A percentile compares a stretch with the other conserved stretches of the same genome.
Evolutionary conservation across 2,888 invertebrate species (phyloP).

Genomic region (Drosophila subsilvestris): DNA sequence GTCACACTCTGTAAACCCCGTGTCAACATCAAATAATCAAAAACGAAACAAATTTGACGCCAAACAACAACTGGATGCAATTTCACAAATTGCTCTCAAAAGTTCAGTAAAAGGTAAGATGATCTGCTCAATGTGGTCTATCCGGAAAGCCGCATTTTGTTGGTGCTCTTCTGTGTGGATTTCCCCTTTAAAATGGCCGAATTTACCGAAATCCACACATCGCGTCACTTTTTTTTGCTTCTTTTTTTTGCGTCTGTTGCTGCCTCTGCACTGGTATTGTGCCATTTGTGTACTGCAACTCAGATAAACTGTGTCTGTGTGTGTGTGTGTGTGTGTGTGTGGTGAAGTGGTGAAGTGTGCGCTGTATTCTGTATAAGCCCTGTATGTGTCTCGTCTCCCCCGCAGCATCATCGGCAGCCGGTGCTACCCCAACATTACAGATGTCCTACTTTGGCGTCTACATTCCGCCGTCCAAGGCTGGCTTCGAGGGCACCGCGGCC

Average conservation of each 20-base stretch:
- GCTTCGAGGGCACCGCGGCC: constrained; percentile 57
- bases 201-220: background rate
- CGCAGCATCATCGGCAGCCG: constrained; percentile 4
- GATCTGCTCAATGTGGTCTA: too few relatives aligned
- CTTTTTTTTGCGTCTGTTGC: background rate
- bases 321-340: background rate
- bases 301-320: background rate
- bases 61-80: too few relatives aligned
- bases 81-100: too few relatives aligned
- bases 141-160: background rate
- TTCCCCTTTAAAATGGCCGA: background rate
- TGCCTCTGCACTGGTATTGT: background rate
- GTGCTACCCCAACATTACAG: background rate
- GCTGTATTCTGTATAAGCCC: background rate
- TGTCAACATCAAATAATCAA: too few relatives aligned
- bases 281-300: background rate
- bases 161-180: background rate
- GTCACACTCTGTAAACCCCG: too few relatives aligned
- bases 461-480: constrained; percentile 63
- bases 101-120: background rate
- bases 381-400: background rate
- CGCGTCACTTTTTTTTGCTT: background rate
- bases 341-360: too few relatives aligned
- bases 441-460: constrained; percentile 66
- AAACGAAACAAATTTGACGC: too few relatives aligned